Evolutionary conservation across 2,113 vertebrate genomes (phyloP), one percentile per base, ranked within the genome.

Genomic region (Leucoraja erinaceus): DNA sequence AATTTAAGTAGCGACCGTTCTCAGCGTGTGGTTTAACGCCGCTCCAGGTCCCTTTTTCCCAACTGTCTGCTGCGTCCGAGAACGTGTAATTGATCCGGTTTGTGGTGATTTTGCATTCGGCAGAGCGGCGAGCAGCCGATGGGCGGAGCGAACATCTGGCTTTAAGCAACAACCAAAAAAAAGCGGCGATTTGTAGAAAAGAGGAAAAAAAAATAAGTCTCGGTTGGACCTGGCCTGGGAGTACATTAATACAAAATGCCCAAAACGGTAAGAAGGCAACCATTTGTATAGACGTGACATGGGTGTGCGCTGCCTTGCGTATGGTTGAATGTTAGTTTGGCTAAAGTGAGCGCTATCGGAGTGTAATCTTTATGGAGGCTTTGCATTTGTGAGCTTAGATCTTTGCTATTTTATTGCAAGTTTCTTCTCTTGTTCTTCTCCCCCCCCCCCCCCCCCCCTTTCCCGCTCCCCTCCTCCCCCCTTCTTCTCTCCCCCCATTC

Each of bases 71-170:
- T n/a, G 38, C 38, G 38, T 61, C 10, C 25, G n/a, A 61, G 56
- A 6, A 11, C 56, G 81, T 4, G 54, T 61, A 7, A 61, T n/a
- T 61, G 79, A 59, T 25, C 22, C 18, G 47, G 47, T 78, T 38
- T 81, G 78, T 61, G 12, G 54, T 86, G 81, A 59, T 83, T 84
- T 25, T 8, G 10, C 28, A 14, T 61, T 61, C 56, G 6, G 83
- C 61, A 59, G 61, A 54, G 81, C 81, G 56, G 79, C 47, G 79
- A 59, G 79, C 79, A 63, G 59, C 83, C 59, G 83, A 66, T 88
- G 83, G 83, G 83, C 83, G 38, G 59, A 31, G 61, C 28, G n/a
- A 63, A n/a, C 28, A 18, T 63, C 83, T 63, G 56, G 28, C 61
- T 88, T 63, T 63, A 88, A 63, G 31, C 28, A 18, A 47, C 38